Evolutionary conservation across 2,888 invertebrate species (phyloP), one percentile per base, ranked within the genome.

Genomic region (Fissipunctia ypsillon): DNA sequence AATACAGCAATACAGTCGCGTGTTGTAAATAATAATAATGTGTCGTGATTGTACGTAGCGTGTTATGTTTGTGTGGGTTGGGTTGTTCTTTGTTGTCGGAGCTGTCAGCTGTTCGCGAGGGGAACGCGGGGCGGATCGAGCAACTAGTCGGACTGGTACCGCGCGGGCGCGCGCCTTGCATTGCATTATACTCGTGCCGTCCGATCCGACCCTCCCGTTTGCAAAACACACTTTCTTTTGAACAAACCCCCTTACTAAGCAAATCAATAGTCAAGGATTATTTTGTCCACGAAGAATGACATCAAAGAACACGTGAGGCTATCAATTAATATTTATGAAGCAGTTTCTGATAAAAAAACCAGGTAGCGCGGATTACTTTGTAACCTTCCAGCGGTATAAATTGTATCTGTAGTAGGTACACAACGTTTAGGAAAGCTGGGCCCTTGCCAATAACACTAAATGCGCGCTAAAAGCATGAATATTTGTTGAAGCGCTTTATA

Each of bases 31-130:
- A 81, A 83, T 84, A 84, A 80, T 84, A 77, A 81, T 81, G 67
- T 83, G 59, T 80, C 64, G 81, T 90, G 83, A 77, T 88, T 79
- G 78, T 87, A 82, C 71, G 85, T 87, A 87, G 80, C 82, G 83
- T 86, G 80, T 81, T 84, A 86, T 87, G 85, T 85, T 83, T 85
- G 84, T 90, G 84, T 90, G 87, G 84, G 87, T 80, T 89, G 88
- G 84, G 87, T 88, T 87, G 88, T 93, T 93, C 95, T 95, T 95
- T 96, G 96, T 95, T 95, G 92, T 94, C 88, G 87, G 90, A 81
- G 87, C 89, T 90, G 92, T 95, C 95, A 95, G 95, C 95, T 95
- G 95, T 95, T 95, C 89, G 88, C 71, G 76, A 81, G 88, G 72
- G 88, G 87, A 85, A 82, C 41, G 81, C 64, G 84, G 87, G 88